These are phyloP conservation scores for Drosophila serrata DNA, from an alignment of 1,140 invertebrate species.

Conservation along the genomic window DNA sequence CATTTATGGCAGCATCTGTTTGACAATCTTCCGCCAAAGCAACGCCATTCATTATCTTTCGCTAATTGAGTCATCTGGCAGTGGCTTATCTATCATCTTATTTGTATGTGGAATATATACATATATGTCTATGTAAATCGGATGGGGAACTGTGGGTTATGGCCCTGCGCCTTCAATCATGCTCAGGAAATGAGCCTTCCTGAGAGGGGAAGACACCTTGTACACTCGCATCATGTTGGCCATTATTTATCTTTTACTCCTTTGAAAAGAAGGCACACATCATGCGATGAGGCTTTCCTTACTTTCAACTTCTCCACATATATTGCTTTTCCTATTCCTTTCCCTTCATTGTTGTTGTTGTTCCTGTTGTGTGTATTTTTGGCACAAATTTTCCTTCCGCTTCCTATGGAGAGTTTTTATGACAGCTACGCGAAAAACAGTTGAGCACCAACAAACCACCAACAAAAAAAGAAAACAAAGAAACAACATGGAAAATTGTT, in stretches of 20 bases:
- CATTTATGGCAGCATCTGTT: constrained; percentile 44
- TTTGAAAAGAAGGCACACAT: constrained; percentile 60
- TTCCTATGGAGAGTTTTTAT: constrained; percentile 81
- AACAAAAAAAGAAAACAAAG: constrained; percentile 23
- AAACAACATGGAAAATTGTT: constrained; percentile 20
- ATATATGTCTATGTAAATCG: no score
- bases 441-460: constrained; percentile 23
- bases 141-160: constrained; percentile 57
- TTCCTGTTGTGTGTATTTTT: constrained; percentile 59
- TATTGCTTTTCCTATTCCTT: constrained; percentile 38
- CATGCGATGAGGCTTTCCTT: constrained; percentile 14
- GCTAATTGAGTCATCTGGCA: constrained; percentile 73
- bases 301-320: constrained; percentile 57
- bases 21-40: constrained; percentile 22
- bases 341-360: constrained; percentile 37
- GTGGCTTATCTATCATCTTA: constrained; percentile 67
- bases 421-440: constrained; percentile 65
- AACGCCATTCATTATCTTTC: constrained; percentile 57
- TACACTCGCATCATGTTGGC: constrained; percentile 66
- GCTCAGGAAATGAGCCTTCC: constrained; percentile 37
- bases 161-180: constrained; percentile 72
- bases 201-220: constrained; percentile 8
- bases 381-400: constrained; percentile 59
- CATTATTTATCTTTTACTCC: constrained; percentile 80
- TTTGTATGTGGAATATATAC: constrained; percentile 43